Conservation (phyloP, 2,797 vertebrate genomes). For the Limnodromus scolopaceus region DNA sequence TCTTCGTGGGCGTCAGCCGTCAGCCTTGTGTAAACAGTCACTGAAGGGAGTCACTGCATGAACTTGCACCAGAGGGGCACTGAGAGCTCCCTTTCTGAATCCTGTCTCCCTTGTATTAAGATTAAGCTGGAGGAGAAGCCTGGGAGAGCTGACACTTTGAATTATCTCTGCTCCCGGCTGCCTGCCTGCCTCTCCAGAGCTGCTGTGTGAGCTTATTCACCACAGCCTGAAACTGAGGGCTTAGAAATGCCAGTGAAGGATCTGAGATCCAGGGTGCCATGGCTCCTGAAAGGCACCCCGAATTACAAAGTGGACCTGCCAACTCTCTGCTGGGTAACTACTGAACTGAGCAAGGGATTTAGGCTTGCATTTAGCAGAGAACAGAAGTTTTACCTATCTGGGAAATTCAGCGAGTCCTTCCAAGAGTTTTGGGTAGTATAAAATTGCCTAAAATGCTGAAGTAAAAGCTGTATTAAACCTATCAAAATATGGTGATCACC, state of each 20-base stretch:
- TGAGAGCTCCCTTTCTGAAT: background rate
- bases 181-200: background rate
- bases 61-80: background rate
- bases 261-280: background rate
- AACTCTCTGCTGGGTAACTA: background rate
- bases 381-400: background rate
- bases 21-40: background rate
- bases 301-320: background rate
- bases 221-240: background rate
- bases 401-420: background rate
- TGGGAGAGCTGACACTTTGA: background rate
- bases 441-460: background rate
- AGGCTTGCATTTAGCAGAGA: background rate
- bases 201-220: background rate
- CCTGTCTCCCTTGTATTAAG: background rate
- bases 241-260: background rate
- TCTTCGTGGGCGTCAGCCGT: background rate
- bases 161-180: background rate
- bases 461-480: background rate
- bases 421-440: background rate
- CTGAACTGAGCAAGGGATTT: background rate
- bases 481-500: background rate
- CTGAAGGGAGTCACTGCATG: background rate
- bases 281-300: background rate
- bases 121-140: background rate